Percentiles rank a stretch among this genome's conserved stretches.
Evolutionary conservation across 2,113 vertebrate genomes (phyloP).

Genomic region (Fukomys damarensis): DNA sequence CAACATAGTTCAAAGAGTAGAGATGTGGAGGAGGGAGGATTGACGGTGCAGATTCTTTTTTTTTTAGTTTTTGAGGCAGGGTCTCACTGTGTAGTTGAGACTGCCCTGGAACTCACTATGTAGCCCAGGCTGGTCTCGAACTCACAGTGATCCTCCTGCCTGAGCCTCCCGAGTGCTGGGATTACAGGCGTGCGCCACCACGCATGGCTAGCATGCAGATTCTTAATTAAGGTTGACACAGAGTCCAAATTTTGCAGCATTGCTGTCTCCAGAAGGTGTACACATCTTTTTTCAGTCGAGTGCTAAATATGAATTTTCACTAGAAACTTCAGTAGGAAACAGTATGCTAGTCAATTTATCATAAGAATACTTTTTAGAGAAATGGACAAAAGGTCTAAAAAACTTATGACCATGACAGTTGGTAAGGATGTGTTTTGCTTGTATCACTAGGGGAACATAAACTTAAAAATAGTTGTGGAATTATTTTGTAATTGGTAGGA

Average conservation of each 20-base stretch:
- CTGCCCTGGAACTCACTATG: no score
- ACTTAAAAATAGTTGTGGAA: background rate
- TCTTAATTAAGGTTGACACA: conserved; percentile 15
- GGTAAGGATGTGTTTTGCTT: background rate
- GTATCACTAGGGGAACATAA: background rate
- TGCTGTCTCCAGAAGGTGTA: background rate
- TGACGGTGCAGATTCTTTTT: no score
- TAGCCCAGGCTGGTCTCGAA: no score
- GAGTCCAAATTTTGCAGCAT: background rate
- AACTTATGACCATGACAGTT: background rate
- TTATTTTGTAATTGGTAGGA: background rate
- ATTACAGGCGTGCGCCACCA: no score
- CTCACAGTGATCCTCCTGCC: no score
- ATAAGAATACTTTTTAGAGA: background rate
- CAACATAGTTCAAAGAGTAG: background rate
- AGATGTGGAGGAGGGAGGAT: background rate
- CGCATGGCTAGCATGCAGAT: conserved; percentile 35
- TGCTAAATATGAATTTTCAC: background rate
- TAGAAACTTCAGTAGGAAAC: background rate
- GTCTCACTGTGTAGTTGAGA: no score
- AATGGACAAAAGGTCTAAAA: background rate
- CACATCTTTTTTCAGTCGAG: background rate
- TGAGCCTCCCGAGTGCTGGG: no score
- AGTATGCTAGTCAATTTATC: background rate
- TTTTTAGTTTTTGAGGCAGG: no score